A percentile compares a stretch with the other conserved stretches of the same genome.
Evolutionary conservation across 2,888 invertebrate species (phyloP).

Genomic region (Cephus sareptanus): DNA sequence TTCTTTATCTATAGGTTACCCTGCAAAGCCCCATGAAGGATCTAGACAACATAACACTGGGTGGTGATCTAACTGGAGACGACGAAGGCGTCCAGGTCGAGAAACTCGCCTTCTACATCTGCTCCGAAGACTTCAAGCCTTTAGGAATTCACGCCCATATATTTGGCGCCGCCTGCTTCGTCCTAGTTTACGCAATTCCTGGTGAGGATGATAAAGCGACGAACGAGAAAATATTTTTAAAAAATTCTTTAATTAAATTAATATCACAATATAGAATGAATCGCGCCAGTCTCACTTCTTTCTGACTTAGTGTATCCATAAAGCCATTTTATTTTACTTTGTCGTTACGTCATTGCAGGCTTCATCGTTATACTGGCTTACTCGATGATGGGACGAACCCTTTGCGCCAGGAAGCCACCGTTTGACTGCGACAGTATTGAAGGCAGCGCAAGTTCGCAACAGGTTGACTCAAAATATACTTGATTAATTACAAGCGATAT

Average conservation of each 20-base stretch:
- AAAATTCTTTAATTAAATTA: neutral
- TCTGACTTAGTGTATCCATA: constrained; percentile 5
- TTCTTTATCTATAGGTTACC: constrained; percentile 36
- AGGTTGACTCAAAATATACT: constrained; percentile 66
- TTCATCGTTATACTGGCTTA: constrained; percentile 75
- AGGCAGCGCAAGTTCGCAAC: constrained; percentile 74
- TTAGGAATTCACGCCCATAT: constrained; percentile 69
- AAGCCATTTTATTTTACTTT: constrained; percentile 10
- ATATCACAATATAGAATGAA: neutral
- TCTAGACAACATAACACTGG: constrained; percentile 40
- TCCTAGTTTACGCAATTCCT: constrained; percentile 81
- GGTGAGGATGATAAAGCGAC: constrained; percentile 66
- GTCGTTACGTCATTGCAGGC: constrained; percentile 66
- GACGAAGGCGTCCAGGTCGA: constrained; percentile 22
- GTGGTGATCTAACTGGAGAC: constrained; percentile 25
- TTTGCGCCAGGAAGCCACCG: constrained; percentile 77
- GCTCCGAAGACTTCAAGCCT: constrained; percentile 74
- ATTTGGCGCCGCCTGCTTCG: constrained; percentile 77
- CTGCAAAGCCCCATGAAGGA: constrained; percentile 40
- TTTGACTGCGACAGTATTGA: constrained; percentile 73
- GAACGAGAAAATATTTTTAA: neutral
- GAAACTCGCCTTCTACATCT: constrained; percentile 68
- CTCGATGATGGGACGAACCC: constrained; percentile 76
- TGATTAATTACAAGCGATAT: neutral
- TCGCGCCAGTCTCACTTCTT: neutral